Evolutionary conservation across 2,113 vertebrate genomes (phyloP).

Genomic region (Burhinus oedicnemus): DNA sequence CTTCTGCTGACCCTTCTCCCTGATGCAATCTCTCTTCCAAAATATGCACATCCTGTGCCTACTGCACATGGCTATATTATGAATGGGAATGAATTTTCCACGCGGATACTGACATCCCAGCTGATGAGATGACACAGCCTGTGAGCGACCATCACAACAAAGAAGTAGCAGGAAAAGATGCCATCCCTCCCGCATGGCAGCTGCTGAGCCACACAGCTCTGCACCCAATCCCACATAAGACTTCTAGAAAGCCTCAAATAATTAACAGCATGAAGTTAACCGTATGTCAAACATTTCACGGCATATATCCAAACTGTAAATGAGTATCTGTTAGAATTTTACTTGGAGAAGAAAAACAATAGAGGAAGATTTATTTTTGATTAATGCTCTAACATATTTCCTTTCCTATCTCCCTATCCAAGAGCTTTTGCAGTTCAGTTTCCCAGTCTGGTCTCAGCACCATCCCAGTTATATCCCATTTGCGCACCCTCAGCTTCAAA

Average conservation of each 20-base stretch:
- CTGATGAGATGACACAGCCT: neutral
- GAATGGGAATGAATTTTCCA: neutral
- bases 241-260: neutral
- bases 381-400: neutral
- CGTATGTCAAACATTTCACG: rapidly evolving
- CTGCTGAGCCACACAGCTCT: neutral
- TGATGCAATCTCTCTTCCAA: neutral
- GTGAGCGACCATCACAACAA: neutral
- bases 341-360: neutral
- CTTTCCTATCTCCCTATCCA: neutral
- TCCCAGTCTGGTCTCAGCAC: neutral
- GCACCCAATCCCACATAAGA: neutral
- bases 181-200: neutral
- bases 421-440: neutral
- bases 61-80: neutral
- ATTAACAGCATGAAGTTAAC: neutral
- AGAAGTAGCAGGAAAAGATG: neutral
- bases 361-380: neutral
- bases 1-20: neutral
- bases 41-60: neutral
- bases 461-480: neutral
- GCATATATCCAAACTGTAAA: neutral
- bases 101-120: neutral
- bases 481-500: neutral
- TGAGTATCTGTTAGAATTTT: neutral